Conservation (phyloP, 2,888 invertebrate genomes). For the Rotaria socialis region DNA sequence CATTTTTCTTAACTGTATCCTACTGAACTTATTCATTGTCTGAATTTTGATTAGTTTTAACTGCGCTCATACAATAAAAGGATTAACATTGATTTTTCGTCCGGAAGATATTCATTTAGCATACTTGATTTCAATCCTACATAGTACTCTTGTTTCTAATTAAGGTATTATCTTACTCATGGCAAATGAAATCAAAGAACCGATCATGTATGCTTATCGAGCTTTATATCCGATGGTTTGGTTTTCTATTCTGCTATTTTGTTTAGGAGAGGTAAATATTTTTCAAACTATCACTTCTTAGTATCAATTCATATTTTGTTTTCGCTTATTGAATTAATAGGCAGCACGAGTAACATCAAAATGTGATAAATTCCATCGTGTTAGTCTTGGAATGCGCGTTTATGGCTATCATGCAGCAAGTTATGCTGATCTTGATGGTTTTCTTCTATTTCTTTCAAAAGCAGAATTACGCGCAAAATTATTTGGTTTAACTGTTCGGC, state of each 20-base stretch:
- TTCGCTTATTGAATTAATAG: conserved; percentile 49
- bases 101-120: too few species aligned
- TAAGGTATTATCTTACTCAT: conserved; percentile 54
- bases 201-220: conserved; percentile 54
- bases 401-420: conserved; percentile 57
- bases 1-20: too few species aligned
- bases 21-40: too few species aligned
- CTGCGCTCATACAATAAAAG: too few species aligned
- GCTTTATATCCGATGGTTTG: conserved; percentile 54
- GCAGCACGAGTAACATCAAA: conserved; percentile 58
- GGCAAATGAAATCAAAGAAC: conserved; percentile 51
- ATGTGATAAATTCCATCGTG: conserved; percentile 55
- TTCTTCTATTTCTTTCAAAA: conserved; percentile 55
- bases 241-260: conserved; percentile 53
- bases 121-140: too few species aligned
- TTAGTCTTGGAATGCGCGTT: conserved; percentile 56
- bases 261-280: conserved; percentile 55
- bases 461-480: conserved; percentile 52
- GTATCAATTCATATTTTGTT: background rate
- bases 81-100: too few species aligned
- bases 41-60: too few species aligned
- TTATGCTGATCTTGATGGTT: conserved; percentile 57
- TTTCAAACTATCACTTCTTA: too few species aligned
- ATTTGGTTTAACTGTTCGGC: conserved; percentile 15
- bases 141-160: too few species aligned